These are phyloP conservation scores for Conus canariensis DNA, from an alignment of 2,888 invertebrate species.

Conservation along the genomic window DNA sequence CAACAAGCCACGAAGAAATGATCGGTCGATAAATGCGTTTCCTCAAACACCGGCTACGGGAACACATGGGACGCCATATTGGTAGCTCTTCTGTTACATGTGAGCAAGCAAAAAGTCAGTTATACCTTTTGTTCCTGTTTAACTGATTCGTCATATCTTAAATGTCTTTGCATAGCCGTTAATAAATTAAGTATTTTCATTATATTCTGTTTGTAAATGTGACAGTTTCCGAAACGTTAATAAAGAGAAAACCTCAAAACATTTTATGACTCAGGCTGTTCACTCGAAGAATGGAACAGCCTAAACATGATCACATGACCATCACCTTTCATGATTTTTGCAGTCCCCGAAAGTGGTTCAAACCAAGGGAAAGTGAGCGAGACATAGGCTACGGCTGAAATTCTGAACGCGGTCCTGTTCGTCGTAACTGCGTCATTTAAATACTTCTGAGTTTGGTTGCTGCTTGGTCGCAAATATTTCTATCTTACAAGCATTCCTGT, in stretches of 20 bases:
- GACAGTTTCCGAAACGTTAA: no score
- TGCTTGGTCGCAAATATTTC: no score
- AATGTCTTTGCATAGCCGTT: neutral
- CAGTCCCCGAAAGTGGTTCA: neutral
- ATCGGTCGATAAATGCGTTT: conserved; percentile 45
- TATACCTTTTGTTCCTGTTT: neutral
- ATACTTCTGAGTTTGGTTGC: neutral
- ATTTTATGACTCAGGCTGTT: neutral
- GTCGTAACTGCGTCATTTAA: no score
- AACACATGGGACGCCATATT: conserved; percentile 62
- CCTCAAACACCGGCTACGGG: conserved; percentile 52
- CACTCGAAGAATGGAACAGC: conserved; percentile 35
- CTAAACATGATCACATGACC: conserved; percentile 44
- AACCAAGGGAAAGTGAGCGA: neutral
- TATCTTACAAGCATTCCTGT: no score
- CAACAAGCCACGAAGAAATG: conserved; percentile 23
- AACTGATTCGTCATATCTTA: neutral
- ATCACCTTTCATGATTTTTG: neutral
- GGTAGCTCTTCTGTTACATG: conserved; percentile 49
- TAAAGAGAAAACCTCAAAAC: neutral
- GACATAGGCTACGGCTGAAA: no score
- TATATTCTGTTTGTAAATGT: neutral
- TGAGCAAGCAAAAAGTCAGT: neutral
- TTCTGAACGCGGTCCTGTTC: no score
- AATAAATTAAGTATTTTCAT: neutral